Conservation (phyloP, 2,113 vertebrate species). For the Saguinus midas region DNA sequence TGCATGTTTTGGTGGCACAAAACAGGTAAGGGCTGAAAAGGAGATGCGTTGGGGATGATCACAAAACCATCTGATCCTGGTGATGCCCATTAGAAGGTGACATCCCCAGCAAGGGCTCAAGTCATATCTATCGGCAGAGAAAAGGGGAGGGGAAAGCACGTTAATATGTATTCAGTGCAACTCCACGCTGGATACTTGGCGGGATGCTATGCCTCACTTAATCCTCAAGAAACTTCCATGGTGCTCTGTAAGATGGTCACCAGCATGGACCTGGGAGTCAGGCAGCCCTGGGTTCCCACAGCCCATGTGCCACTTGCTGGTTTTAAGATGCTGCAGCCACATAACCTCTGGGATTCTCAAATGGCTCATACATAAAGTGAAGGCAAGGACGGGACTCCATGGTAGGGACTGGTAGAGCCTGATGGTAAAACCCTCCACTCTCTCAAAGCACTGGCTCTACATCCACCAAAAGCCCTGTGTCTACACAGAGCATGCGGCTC, state of each 20-base stretch:
- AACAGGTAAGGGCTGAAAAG: neutral
- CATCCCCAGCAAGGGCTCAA: neutral
- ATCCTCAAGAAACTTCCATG: neutral
- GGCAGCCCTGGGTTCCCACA: neutral
- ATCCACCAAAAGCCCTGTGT: neutral
- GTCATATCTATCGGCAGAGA: fast-evolving
- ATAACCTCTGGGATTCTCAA: neutral
- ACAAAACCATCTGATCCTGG: neutral
- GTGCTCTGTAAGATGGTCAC: no score
- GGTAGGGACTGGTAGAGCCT: neutral
- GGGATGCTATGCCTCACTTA: fast-evolving
- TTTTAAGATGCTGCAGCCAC: neutral
- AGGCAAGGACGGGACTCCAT: neutral
- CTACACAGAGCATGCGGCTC: neutral
- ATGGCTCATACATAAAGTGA: fast-evolving
- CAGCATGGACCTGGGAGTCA: neutral
- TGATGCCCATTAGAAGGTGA: neutral
- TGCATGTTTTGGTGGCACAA: fast-evolving
- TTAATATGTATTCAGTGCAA: neutral
- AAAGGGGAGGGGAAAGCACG: neutral
- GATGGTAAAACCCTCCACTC: neutral
- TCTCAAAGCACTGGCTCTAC: neutral
- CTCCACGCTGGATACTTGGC: fast-evolving
- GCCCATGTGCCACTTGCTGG: neutral
- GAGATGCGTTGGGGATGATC: no score